Conservation (phyloP, 2,797 vertebrate species). For the Siniperca obscura region DNA sequence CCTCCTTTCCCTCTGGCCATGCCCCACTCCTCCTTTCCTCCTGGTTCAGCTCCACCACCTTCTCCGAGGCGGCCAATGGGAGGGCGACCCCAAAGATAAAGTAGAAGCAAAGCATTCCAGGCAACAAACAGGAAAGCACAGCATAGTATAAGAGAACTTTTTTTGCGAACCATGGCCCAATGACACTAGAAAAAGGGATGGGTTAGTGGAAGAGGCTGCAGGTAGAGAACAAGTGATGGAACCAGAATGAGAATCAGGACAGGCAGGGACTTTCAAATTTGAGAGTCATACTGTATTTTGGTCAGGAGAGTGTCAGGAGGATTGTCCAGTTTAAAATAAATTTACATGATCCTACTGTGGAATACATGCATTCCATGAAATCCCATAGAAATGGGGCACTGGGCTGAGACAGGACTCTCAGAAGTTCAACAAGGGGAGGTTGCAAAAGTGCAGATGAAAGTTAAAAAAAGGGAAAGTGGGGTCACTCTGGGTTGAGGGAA, state of each 20-base stretch:
- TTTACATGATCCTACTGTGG: constrained; percentile 30
- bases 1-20: constrained; percentile 67
- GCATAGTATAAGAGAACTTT: constrained; percentile 91
- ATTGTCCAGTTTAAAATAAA: constrained; percentile 9
- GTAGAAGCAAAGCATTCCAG: constrained; percentile 95
- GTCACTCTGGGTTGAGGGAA: constrained; percentile 62
- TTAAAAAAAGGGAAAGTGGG: constrained; percentile 18
- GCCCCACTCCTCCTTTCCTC: constrained; percentile 85
- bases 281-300: constrained; percentile 36
- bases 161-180: constrained; percentile 91
- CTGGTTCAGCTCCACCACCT: constrained; percentile 84
- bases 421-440: constrained; percentile 8
- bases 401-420: constrained; percentile 14
- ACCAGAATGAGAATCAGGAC: constrained; percentile 40
- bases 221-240: constrained; percentile 37
- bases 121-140: constrained; percentile 93
- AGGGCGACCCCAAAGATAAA: constrained; percentile 94
- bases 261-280: constrained; percentile 26
- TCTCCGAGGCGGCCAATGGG: constrained; percentile 81
- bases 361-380: constrained; percentile 36
- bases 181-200: constrained; percentile 66
- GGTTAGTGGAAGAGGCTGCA: constrained; percentile 65
- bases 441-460: constrained; percentile 24
- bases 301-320: constrained; percentile 21
- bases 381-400: constrained; percentile 9